These are phyloP conservation scores for Thalassarche chlororhynchos DNA, from an alignment of 2,113 vertebrate genomes.

Conservation along the genomic window DNA sequence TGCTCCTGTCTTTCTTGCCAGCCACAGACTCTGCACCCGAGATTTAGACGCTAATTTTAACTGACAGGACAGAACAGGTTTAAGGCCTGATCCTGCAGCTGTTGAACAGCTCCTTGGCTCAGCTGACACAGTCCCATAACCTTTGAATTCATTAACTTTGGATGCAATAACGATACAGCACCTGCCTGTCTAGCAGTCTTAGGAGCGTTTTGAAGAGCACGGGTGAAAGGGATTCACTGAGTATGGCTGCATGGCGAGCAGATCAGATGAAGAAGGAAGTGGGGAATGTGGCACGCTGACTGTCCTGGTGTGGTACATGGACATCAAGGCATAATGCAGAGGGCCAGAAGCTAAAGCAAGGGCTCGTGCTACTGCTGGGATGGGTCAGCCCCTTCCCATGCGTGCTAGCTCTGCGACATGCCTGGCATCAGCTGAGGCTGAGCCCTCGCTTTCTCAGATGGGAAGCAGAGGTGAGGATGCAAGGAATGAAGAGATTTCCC, in stretches of 20 bases:
- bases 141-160: background rate
- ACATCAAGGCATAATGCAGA: background rate
- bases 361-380: background rate
- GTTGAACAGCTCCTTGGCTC: background rate
- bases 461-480: background rate
- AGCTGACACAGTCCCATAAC: background rate
- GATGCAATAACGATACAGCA: background rate
- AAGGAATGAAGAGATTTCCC: background rate
- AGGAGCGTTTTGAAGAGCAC: background rate
- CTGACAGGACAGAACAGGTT: background rate
- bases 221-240: background rate
- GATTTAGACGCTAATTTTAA: background rate
- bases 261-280: background rate
- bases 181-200: background rate
- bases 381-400: background rate
- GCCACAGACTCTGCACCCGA: background rate
- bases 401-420: background rate
- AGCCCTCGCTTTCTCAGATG: background rate
- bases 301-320: background rate
- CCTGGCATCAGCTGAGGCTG: background rate
- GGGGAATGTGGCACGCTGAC: background rate
- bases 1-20: background rate
- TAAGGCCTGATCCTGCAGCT: background rate
- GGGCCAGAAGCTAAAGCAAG: background rate
- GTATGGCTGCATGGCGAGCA: background rate